phyloP scores from a whole-genome alignment of 2,888 invertebrate genomes.

The Cryptosula pallasiana region DNA sequence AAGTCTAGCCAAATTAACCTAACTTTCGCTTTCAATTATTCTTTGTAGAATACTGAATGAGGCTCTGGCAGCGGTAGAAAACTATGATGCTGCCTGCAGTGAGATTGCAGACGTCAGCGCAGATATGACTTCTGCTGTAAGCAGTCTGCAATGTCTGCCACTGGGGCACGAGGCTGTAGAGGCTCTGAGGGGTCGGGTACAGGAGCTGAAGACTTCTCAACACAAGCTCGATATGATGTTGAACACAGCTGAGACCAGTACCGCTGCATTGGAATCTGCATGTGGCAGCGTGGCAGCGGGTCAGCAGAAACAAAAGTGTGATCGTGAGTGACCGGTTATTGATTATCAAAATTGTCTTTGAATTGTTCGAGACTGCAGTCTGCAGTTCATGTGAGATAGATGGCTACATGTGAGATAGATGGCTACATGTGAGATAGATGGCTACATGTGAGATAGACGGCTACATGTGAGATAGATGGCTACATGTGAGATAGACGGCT shows the following conservation, averaged over 20 bases:
- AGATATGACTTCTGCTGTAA: not conserved
- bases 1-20: no score
- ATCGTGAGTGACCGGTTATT: no score
- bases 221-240: not conserved
- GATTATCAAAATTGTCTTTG: no score
- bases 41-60: not conserved
- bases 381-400: no score
- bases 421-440: no score
- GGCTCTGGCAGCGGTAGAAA: not conserved
- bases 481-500: no score
- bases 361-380: no score
- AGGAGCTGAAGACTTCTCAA: not conserved
- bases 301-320: not conserved
- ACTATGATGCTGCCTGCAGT: not conserved
- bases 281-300: not conserved
- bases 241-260: not conserved
- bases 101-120: not conserved
- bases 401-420: no score
- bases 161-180: slow-evolving; percentile 13
- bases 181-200: not conserved
- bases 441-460: no score
- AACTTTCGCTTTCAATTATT: no score
- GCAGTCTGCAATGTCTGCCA: slow-evolving; percentile 2
- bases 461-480: no score
- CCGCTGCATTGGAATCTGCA: not conserved